Base-by-base conservation (phyloP, 2,888 invertebrate species). In the Nomada fucata region DNA sequence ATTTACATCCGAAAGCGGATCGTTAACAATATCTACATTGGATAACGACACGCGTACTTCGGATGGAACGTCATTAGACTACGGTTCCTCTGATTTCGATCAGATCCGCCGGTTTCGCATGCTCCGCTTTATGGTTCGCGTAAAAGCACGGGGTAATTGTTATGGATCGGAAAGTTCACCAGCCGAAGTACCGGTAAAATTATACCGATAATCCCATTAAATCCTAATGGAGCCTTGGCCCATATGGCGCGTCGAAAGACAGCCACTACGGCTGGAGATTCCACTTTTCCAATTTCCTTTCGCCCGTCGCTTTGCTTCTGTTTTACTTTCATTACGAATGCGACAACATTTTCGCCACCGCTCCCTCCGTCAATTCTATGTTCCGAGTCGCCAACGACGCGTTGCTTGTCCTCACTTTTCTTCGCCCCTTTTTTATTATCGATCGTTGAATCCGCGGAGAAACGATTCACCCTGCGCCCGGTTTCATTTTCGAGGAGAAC, bases 151-250 rank as follows among this genome's bases (percentile, higher is more conserved):
- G 60, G 53, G 50, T 81, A 74, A 81, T 78, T 81, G 78, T 74
- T 74, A 78, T 70, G 64, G 73, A 81, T 70, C 69, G 42, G 69
- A 75, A 75, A 79, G 70, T 70, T 79, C 29, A 23, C 36, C 47
- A 15, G 18, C 42, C 44, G 50, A 79, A 79, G 70, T 70, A 52
- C 74, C 65, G 23, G 70, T 52, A 71, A 82, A 82, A 82, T 79
- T 74, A 79, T 71, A 71, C 57, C 57, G 70, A 79, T 82, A 79
- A 82, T 79, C 70, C 71, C 36, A 79, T 82, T 79, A 79, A 75
- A 82, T 71, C 44, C 52, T 79, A 82, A 82, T 82, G 67, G 65
- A 79, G 69, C 61, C 50, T 69, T 44, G 65, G 29, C 63, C 11
- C 63, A 78, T 53, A 52, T 73, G 68, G 13, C 60, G 55, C 79